phyloP scores from a whole-genome alignment of 2,797 vertebrate species.

The Melanotaenia maccullochi region DNA sequence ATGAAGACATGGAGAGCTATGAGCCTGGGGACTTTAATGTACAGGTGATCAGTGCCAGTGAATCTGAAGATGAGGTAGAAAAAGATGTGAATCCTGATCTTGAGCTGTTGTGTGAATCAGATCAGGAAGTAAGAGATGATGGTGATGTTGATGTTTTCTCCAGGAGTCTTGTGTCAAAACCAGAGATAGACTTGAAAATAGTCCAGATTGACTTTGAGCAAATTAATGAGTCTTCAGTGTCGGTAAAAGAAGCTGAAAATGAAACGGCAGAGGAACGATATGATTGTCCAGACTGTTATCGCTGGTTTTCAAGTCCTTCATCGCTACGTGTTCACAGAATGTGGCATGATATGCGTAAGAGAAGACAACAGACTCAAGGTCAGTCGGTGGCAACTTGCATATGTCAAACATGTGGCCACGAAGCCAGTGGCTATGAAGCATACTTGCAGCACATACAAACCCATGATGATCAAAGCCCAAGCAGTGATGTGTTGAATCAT shows the following conservation, averaged over 20 bases:
- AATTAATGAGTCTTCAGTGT: constrained; percentile 29
- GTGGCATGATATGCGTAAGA: constrained; percentile 78
- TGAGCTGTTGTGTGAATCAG: constrained; percentile 81
- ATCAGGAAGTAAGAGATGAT: constrained; percentile 75
- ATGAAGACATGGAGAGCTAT: constrained; percentile 69
- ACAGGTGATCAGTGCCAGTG: constrained; percentile 79
- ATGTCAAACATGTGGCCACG: constrained; percentile 71
- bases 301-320: constrained; percentile 76
- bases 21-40: constrained; percentile 76
- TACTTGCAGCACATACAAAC: constrained; percentile 65
- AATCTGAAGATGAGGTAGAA: constrained; percentile 69
- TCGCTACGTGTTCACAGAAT: constrained; percentile 82
- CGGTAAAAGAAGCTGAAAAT: constrained; percentile 7
- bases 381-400: constrained; percentile 60
- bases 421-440: constrained; percentile 61
- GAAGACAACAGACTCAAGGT: constrained; percentile 67
- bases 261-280: constrained; percentile 52
- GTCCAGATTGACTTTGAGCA: constrained; percentile 79
- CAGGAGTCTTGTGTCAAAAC: constrained; percentile 50
- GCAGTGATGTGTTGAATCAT: constrained; percentile 51
- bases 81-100: constrained; percentile 77
- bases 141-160: constrained; percentile 27
- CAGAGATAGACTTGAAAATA: constrained; percentile 80
- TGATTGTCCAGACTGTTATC: constrained; percentile 80
- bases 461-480: constrained; percentile 58